Evolutionary conservation across 2,113 vertebrate species (phyloP).

Genomic region (Sinocyclocheilus grahami): DNA sequence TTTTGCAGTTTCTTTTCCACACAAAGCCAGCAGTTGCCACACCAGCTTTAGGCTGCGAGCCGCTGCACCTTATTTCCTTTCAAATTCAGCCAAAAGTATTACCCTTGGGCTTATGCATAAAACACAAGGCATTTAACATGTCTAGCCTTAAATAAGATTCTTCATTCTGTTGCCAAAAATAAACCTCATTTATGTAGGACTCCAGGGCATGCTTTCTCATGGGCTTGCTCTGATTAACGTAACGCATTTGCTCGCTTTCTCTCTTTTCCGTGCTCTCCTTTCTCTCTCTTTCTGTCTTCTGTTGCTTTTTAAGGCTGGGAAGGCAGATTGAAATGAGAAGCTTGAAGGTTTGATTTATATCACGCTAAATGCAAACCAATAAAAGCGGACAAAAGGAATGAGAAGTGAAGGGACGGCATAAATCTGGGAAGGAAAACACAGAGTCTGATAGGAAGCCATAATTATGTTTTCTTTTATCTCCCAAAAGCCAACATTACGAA

Average conservation of each 20-base stretch:
- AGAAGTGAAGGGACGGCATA: conserved; percentile 9
- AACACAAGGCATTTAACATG: conserved; percentile 76
- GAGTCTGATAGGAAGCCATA: conserved; percentile 53
- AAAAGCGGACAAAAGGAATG: conserved; percentile 7
- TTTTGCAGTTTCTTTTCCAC: conserved; percentile 30
- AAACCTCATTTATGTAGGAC: conserved; percentile 74
- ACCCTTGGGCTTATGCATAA: conserved; percentile 67
- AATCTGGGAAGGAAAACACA: conserved; percentile 27
- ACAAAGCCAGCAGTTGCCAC: background rate
- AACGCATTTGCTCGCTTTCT: conserved; percentile 20
- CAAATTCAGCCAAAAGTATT: conserved; percentile 68
- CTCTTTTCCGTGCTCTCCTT: background rate
- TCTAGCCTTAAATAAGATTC: conserved; percentile 73
- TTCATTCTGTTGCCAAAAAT: conserved; percentile 74
- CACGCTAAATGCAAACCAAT: conserved; percentile 34
- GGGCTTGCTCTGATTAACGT: conserved; percentile 65
- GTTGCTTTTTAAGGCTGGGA: conserved; percentile 49
- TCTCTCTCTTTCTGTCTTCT: conserved; percentile 10
- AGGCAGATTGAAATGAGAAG: conserved; percentile 62
- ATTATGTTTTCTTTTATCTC: conserved; percentile 40
- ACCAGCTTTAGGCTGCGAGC: conserved; percentile 31
- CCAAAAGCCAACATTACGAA: conserved; percentile 58
- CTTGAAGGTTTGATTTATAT: conserved; percentile 66
- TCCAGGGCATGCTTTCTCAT: conserved; percentile 68
- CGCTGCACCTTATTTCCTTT: conserved; percentile 64